Conservation (phyloP, 2,888 invertebrate genomes). For the Lissonota sp. region DNA sequence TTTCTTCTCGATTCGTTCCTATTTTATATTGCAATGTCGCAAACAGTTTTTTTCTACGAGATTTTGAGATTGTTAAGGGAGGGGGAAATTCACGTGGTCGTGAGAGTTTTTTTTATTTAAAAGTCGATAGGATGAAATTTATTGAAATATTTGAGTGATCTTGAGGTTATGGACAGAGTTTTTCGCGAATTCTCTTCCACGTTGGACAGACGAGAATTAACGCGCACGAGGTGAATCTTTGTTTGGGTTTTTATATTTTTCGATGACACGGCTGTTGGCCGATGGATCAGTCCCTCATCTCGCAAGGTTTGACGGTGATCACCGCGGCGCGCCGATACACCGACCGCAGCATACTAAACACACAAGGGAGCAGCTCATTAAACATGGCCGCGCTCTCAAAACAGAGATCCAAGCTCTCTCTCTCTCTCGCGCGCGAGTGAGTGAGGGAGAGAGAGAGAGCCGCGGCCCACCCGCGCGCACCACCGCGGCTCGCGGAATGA, state of each 20-base stretch:
- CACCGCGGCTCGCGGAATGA: conserved; percentile 24
- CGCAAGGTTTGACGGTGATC: conserved; percentile 34
- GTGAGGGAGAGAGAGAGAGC: too few relatives aligned
- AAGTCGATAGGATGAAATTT: too few relatives aligned
- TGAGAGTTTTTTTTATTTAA: too few relatives aligned
- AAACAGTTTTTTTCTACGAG: too few relatives aligned
- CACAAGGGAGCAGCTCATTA: conserved; percentile 75
- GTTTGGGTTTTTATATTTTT: not conserved
- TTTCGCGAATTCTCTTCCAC: not conserved
- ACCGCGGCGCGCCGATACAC: conserved; percentile 72
- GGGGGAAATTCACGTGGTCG: too few relatives aligned
- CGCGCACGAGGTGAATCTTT: too few relatives aligned
- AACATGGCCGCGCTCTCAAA: conserved; percentile 75
- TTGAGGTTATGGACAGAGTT: not conserved
- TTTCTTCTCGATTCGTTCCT: too few relatives aligned
- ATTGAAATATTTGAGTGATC: not conserved
- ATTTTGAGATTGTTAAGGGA: too few relatives aligned
- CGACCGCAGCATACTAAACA: conserved; percentile 79
- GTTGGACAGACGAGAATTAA: too few relatives aligned
- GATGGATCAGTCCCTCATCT: not conserved
- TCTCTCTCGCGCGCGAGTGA: conserved; percentile 22
- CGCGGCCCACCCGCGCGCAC: conserved; percentile 42
- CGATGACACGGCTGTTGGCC: not conserved
- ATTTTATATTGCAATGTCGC: too few relatives aligned
- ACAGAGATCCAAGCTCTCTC: too few relatives aligned